Base-by-base conservation (phyloP, 92 coral and sea anemone genomes). In the Parazoanthus swiftii region DNA sequence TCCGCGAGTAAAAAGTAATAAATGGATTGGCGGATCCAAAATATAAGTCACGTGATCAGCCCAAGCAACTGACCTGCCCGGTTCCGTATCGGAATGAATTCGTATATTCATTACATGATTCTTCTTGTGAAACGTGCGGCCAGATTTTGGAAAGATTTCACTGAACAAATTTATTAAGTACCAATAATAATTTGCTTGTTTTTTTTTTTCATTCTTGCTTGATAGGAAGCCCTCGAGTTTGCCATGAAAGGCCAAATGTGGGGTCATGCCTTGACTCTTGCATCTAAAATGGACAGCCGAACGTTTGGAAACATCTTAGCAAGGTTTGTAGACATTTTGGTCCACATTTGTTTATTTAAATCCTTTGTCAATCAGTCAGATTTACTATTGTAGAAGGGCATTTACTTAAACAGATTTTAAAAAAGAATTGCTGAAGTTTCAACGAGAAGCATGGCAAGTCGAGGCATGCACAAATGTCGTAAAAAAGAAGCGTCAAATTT, bases 211-310 rank as follows among this genome's bases (percentile, higher is more conserved):
- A n/a, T 77, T 50, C 11, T 16, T 23, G 14, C 15, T 2, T 20
- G 37, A 35, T 71, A 83, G 86, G 86, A 83, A 70, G 86, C 86
- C 5, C 86, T 83, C 25, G 86, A 83, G 18, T 83, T 68, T 68
- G 86, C 86, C 11, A 43, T 83, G 25, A 83, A 83, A 83, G 77
- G 67, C 26, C 42, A 83, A 20, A 83, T 70, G 86, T 83, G 86
- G 86, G 86, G 86, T 8, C 86, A 83, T 16, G 86, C 86, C 2
- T n/a, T 83, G 78, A 68, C 77, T 43, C 77, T 83, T 23, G 77
- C 86, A 8, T 83, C 86, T 8, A 83, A 83, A 37, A 83, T 83
- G 86, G 86, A 83, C 38, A 72, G 42, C 15, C 76, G 86, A n/a
- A 83, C 86, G 2, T 83, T 83, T 70, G 86, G 86, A n/a, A 68